Percentiles rank a stretch among this genome's conserved stretches.
Evolutionary conservation across 2,797 vertebrate genomes (phyloP).

Genomic region (Sebastes umbrosus): DNA sequence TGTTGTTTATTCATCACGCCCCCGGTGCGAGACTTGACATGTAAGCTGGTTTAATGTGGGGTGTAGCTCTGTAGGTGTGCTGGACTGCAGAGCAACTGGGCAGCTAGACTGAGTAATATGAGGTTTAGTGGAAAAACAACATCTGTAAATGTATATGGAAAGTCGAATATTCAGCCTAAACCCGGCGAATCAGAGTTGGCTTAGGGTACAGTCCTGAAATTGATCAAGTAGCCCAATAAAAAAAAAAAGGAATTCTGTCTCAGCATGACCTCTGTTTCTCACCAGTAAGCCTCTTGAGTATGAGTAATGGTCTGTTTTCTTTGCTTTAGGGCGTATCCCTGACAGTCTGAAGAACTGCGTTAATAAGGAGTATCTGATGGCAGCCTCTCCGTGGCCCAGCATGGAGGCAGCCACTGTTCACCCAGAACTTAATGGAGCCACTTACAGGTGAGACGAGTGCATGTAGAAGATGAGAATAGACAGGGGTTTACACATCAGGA

Average conservation of each 20-base stretch:
- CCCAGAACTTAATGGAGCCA: slow-evolving; percentile 91
- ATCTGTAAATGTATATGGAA: not conserved
- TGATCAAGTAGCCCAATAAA: not conserved
- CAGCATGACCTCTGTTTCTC: not conserved
- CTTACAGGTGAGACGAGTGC: slow-evolving; percentile 85
- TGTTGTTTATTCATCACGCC: too few relatives aligned
- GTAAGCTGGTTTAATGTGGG: too few relatives aligned
- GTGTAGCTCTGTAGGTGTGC: too few relatives aligned
- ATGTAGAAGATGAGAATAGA: not conserved
- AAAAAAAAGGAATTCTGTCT: not conserved
- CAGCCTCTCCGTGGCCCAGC: slow-evolving; percentile 91
- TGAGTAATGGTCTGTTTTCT: not conserved
- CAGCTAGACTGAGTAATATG: too few relatives aligned
- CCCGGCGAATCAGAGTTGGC: not conserved
- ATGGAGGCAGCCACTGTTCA: slow-evolving; percentile 91
- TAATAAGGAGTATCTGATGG: slow-evolving; percentile 95
- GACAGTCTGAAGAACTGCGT: slow-evolving; percentile 95
- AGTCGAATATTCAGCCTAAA: not conserved
- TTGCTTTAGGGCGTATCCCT: slow-evolving; percentile 88
- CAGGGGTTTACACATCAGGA: not conserved
- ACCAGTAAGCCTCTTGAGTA: not conserved
- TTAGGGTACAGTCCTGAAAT: not conserved
- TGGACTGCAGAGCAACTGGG: too few relatives aligned
- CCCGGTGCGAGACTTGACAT: too few relatives aligned
- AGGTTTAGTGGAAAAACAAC: too few relatives aligned